Evolutionary conservation across 1,140 invertebrate species (phyloP).

Genomic region (Venturia canescens): DNA sequence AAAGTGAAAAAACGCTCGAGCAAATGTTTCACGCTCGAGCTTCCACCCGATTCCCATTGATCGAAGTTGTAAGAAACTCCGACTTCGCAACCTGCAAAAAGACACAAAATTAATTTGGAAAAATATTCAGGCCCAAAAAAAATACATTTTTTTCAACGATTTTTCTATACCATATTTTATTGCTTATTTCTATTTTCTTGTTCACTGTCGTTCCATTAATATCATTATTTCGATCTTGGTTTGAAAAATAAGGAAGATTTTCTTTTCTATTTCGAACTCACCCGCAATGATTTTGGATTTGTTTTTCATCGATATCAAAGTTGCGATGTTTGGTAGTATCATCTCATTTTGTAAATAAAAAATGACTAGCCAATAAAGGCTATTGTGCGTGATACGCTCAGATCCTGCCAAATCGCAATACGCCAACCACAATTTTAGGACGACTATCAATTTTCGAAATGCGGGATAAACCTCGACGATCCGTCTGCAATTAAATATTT

Average conservation of each 20-base stretch:
- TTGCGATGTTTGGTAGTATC: slow-evolving; percentile 62
- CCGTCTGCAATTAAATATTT: slow-evolving; percentile 64
- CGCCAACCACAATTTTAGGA: slow-evolving; percentile 77
- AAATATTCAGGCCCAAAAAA: not conserved
- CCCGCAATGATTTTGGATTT: slow-evolving; percentile 55
- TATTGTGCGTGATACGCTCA: slow-evolving; percentile 57
- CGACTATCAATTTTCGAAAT: slow-evolving; percentile 67
- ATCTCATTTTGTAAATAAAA: slow-evolving; percentile 66
- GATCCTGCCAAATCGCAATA: slow-evolving; percentile 54
- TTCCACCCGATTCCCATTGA: not conserved
- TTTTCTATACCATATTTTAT: not conserved
- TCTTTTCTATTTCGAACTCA: slow-evolving; percentile 41
- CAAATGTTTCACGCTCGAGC: slow-evolving; percentile 65
- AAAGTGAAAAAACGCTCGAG: slow-evolving; percentile 77
- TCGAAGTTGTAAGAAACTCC: slow-evolving; percentile 43
- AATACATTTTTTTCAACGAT: no score
- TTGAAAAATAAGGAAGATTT: slow-evolving; percentile 11
- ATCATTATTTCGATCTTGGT: not conserved
- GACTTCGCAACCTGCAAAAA: slow-evolving; percentile 56
- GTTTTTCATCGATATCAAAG: slow-evolving; percentile 55
- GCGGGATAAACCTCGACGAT: slow-evolving; percentile 68
- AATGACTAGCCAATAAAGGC: slow-evolving; percentile 65
- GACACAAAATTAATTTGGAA: not conserved
- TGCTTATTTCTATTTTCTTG: not conserved
- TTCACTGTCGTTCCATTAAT: not conserved